Base-by-base conservation (phyloP, 2,797 vertebrate genomes). In the Leptoclinus maculatus region DNA sequence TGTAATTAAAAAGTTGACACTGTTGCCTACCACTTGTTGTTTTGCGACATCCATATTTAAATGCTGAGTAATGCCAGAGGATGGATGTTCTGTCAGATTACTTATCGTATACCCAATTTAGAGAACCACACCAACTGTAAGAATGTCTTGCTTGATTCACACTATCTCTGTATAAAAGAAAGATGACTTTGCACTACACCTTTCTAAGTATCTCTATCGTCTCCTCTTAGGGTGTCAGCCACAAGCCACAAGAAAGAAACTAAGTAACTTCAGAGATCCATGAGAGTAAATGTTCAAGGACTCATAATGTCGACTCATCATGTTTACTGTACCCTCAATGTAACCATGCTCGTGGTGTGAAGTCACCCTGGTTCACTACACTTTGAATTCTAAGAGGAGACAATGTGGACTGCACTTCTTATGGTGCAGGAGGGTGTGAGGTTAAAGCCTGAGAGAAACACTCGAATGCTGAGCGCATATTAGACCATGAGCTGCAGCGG, bases 401-500 rank as follows among this genome's bases (percentile, higher is more conserved):
- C 72, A 21, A n/a, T 71, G 19, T 53, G 66, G 29, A 81, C 27
- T 58, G 23, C 23, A 23, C 51, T 66, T 76, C 39, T 72, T 58
- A 13, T 36, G 76, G 39, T 71, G 83, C 74, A 68, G 64, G 64
- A 74, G 79, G 66, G 67, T 59, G 47, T 45, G 64, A 76, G 45
- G 56, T 65, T 82, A 32, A 73, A 79, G 32, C 60, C 39, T 17
- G 69, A 76, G 68, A 45, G 66, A 47, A 66, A 66, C 72, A 29
- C 81, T 76, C 81, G 74, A 80, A 80, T 83, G 79, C 83, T 70
- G 78, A 88, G 75, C 67, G 29, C 71, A 77, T 83, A 49, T 77
- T 45, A 58, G 87, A 90, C 82, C 83, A 84, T 51, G 73, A 85
- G 72, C 68, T 82, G 77, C 87, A 83, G 79, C 1, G 49, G 77